A percentile compares a stretch with the other conserved stretches of the same genome.
These are phyloP conservation scores for Callaeas wilsoni DNA, from an alignment of 2,113 vertebrate genomes.

Conservation along the genomic window DNA sequence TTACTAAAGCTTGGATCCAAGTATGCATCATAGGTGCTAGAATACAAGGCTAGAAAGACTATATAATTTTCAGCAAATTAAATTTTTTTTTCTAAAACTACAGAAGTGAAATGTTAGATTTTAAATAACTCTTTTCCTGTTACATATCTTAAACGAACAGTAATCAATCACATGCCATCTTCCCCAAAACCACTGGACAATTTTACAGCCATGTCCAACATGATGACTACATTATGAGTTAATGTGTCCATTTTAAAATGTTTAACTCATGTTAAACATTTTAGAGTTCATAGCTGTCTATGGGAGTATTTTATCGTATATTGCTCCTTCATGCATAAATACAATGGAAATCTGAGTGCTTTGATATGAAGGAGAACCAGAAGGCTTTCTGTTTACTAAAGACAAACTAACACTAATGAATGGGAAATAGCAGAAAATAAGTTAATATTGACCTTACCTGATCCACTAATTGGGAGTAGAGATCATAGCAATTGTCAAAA, in stretches of 20 bases:
- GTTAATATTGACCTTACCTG: constrained; percentile 77
- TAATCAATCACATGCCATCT: background rate
- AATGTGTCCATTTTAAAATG: background rate
- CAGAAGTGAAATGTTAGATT: background rate
- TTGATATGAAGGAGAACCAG: background rate
- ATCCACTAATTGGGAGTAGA: constrained; percentile 91
- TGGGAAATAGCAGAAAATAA: background rate
- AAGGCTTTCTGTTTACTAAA: background rate
- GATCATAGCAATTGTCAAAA: constrained; percentile 95
- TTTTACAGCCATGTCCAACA: background rate
- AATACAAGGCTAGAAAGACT: background rate
- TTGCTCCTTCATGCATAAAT: background rate
- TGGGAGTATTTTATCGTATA: background rate
- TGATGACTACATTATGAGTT: background rate
- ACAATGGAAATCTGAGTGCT: background rate
- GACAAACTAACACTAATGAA: background rate
- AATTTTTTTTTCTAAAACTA: background rate
- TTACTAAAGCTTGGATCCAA: background rate
- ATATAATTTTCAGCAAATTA: background rate
- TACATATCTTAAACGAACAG: background rate
- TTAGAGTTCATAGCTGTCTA: background rate
- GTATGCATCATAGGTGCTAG: background rate
- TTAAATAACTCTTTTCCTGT: background rate
- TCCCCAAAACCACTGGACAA: background rate
- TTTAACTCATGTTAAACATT: background rate